Evolutionary conservation across 1,140 invertebrate genomes (phyloP).

Genomic region (Leptopilina clavipes): DNA sequence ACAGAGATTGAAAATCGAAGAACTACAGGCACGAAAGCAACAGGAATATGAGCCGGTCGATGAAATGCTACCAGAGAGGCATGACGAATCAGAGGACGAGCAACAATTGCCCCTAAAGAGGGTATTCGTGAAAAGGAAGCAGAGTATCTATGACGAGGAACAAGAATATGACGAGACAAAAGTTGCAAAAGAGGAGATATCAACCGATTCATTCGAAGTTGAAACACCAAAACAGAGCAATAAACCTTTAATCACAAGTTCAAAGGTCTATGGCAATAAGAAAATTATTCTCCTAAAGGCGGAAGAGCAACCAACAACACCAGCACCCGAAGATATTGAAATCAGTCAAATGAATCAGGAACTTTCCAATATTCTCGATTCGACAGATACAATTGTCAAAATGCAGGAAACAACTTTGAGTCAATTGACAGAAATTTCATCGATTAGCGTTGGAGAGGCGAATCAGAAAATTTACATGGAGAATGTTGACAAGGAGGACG

Average conservation of each 20-base stretch:
- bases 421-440: slow-evolving; percentile 66
- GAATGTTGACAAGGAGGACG: slow-evolving; percentile 40
- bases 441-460: slow-evolving; percentile 42
- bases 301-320: slow-evolving; percentile 50
- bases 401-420: slow-evolving; percentile 70
- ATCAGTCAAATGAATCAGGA: slow-evolving; percentile 67
- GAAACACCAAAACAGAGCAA: neutral
- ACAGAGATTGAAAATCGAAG: slow-evolving; percentile 72
- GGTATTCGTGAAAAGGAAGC: slow-evolving; percentile 72
- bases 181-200: neutral
- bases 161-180: slow-evolving; percentile 67
- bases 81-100: slow-evolving; percentile 73
- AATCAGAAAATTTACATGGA: slow-evolving; percentile 47
- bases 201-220: slow-evolving; percentile 35
- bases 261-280: slow-evolving; percentile 68
- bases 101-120: slow-evolving; percentile 71
- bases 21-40: slow-evolving; percentile 69
- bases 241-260: slow-evolving; percentile 43
- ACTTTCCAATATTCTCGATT: slow-evolving; percentile 68
- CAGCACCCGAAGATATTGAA: slow-evolving; percentile 61
- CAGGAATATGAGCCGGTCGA: slow-evolving; percentile 68
- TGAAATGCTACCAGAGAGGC: slow-evolving; percentile 70
- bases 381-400: slow-evolving; percentile 67
- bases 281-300: slow-evolving; percentile 64
- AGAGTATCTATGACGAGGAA: slow-evolving; percentile 73